These are phyloP conservation scores for Scomber scombrus DNA, from an alignment of 2,113 vertebrate genomes.

Conservation along the genomic window DNA sequence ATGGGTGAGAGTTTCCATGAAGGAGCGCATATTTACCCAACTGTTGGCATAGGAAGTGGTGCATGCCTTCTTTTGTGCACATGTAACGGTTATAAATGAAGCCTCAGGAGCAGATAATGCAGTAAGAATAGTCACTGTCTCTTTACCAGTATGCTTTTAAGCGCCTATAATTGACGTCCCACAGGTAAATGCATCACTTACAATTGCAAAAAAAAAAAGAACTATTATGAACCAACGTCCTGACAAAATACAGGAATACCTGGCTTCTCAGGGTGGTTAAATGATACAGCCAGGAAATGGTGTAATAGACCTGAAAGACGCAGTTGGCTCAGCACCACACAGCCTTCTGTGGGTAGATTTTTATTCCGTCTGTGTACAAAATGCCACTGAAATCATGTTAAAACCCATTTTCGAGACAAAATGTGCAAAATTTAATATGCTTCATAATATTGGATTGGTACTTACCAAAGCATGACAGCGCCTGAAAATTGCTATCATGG, in stretches of 20 bases:
- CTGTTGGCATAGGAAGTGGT: too few species aligned
- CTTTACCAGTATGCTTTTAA: not conserved
- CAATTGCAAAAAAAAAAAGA: not conserved
- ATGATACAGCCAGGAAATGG: constrained; percentile 23
- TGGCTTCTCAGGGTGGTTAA: not conserved
- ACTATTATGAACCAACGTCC: not conserved
- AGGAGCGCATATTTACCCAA: too few species aligned
- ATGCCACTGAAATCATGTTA: constrained; percentile 19
- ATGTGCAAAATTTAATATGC: constrained; percentile 39
- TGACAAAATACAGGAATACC: not conserved
- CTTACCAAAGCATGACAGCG: constrained; percentile 45
- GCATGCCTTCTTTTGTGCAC: too few species aligned
- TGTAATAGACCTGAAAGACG: constrained; percentile 16
- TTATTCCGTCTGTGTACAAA: constrained; percentile 1
- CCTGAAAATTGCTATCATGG: constrained; percentile 53
- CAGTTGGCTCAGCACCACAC: not conserved
- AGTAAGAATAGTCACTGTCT: not conserved
- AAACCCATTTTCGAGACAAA: constrained; percentile 45
- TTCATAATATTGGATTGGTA: constrained; percentile 34
- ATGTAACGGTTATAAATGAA: too few species aligned
- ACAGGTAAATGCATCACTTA: not conserved
- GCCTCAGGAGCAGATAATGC: too few species aligned
- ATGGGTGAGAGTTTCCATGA: too few species aligned
- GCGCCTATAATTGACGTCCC: not conserved
- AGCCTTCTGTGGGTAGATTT: not conserved